Evolutionary conservation across 2,888 invertebrate genomes (phyloP).

Genomic region (Caenorhabditis macrosperma): DNA sequence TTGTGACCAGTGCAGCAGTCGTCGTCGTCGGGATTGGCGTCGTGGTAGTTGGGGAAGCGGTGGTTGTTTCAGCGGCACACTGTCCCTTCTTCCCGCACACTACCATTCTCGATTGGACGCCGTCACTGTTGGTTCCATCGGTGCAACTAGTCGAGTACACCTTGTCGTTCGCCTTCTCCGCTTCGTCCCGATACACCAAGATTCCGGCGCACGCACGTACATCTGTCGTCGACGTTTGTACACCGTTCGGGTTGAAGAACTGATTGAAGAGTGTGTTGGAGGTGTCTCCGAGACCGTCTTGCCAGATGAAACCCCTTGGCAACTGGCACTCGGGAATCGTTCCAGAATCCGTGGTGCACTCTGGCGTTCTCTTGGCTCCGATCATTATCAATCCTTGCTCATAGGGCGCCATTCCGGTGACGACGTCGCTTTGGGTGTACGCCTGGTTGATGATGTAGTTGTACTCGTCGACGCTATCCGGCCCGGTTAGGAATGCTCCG

Average conservation of each 20-base stretch:
- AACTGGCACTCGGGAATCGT: constrained; percentile 9
- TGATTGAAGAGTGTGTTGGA: constrained; percentile 18
- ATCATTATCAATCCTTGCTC: constrained; percentile 22
- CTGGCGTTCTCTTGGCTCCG: constrained; percentile 34
- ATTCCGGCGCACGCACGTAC: constrained; percentile 10
- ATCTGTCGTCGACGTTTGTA: background rate
- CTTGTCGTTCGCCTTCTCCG: background rate
- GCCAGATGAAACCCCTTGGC: constrained; percentile 22
- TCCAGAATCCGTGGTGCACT: constrained; percentile 20
- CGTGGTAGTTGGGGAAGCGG: background rate
- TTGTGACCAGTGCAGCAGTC: background rate
- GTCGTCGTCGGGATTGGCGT: background rate
- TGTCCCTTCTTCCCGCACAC: constrained; percentile 24
- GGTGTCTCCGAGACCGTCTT: constrained; percentile 11
- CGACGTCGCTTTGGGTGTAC: constrained; percentile 9
- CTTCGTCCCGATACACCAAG: background rate
- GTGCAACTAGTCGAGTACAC: constrained; percentile 16
- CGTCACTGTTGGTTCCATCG: constrained; percentile 9
- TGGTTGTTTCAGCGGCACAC: background rate
- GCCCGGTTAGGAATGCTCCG: constrained; percentile 47
- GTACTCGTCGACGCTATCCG: constrained; percentile 31
- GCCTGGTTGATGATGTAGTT: constrained; percentile 27
- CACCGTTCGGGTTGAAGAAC: constrained; percentile 14
- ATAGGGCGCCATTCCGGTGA: constrained; percentile 4
- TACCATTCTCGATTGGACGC: constrained; percentile 17